These are phyloP conservation scores for Paguma larvata DNA, from an alignment of 2,797 vertebrate species.

Conservation along the genomic window DNA sequence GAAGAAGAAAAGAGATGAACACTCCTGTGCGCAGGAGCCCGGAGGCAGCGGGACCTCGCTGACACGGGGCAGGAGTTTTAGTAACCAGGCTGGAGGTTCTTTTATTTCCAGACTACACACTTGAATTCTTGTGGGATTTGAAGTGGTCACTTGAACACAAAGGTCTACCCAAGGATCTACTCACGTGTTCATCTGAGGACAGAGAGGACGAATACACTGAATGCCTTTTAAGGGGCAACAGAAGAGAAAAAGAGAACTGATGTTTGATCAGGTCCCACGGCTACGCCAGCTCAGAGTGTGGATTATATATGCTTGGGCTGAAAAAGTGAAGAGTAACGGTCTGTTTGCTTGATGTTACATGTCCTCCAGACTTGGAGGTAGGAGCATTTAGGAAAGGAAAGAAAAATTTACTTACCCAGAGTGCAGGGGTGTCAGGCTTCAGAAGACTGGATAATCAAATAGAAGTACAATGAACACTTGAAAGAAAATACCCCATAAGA, in stretches of 20 bases:
- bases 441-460: neutral
- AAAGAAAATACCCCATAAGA: neutral
- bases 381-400: neutral
- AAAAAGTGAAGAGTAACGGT: neutral
- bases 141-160: neutral
- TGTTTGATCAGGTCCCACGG: neutral
- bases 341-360: neutral
- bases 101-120: neutral
- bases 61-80: neutral
- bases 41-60: fast-evolving
- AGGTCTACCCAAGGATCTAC: neutral
- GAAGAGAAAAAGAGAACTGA: neutral
- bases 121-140: neutral
- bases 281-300: neutral
- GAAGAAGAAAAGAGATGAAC: neutral
- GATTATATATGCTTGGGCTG: neutral
- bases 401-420: neutral
- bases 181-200: neutral
- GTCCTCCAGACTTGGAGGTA: neutral
- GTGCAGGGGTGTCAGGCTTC: neutral
- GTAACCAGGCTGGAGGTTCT: neutral
- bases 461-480: neutral
- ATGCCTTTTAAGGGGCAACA: neutral
- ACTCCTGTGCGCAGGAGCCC: no score
- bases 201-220: neutral